phyloP scores from a whole-genome alignment of 2,888 invertebrate species.

The Drosophila quinaria region DNA sequence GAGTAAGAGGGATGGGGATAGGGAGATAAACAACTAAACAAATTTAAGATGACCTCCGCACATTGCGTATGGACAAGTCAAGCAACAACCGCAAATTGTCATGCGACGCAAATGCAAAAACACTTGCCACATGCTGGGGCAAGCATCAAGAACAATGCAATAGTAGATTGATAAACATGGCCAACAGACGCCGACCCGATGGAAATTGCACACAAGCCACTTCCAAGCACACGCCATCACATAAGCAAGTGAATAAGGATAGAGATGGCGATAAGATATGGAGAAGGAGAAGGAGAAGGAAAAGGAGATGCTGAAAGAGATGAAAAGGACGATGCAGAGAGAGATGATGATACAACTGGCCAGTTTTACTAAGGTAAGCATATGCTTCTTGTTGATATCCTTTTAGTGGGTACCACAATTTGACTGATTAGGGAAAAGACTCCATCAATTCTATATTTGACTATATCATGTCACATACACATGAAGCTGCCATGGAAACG shows the following conservation, averaged over 20 bases:
- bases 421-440: not conserved
- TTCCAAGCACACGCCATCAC: constrained; percentile 25
- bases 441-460: no score
- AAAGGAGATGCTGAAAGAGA: not conserved
- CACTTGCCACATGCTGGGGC: constrained; percentile 43
- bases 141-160: constrained; percentile 45
- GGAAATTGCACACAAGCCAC: constrained; percentile 15
- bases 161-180: constrained; percentile 74
- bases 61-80: constrained; percentile 25
- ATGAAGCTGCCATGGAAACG: no score
- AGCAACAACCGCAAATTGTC: constrained; percentile 67
- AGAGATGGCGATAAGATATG: constrained; percentile 5
- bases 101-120: constrained; percentile 37
- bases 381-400: not conserved
- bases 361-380: not conserved
- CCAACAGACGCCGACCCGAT: constrained; percentile 54
- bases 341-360: not conserved
- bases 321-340: constrained; percentile 6
- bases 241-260: constrained; percentile 2
- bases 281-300: constrained; percentile 9
- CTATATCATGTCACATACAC: no score
- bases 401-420: not conserved
- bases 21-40: not conserved
- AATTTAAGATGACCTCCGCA: constrained; percentile 27
- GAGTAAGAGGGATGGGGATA: not conserved